Evolutionary conservation across 2,797 vertebrate genomes (phyloP).

Genomic region (Catharus ustulatus): DNA sequence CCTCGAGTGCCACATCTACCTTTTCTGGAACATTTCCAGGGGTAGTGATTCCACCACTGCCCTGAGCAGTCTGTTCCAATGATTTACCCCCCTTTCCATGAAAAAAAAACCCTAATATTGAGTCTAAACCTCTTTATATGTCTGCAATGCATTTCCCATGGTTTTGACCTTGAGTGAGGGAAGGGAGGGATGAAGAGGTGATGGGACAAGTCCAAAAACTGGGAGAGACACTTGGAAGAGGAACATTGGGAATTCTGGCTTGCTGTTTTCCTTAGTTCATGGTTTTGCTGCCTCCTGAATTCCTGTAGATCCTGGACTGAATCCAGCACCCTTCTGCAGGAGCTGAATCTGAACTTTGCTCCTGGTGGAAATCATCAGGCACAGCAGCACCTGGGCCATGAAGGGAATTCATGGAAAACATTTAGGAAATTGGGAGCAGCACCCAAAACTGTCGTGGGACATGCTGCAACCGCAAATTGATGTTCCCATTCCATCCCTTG

Average conservation of each 20-base stretch:
- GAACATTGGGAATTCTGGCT: neutral
- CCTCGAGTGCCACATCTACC: neutral
- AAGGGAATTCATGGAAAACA: neutral
- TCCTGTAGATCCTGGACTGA: neutral
- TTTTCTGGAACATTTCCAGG: neutral
- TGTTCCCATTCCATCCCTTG: neutral
- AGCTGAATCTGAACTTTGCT: neutral
- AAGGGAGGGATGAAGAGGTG: neutral
- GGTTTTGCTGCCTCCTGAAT: neutral
- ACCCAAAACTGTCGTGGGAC: neutral
- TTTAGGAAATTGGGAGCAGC: neutral
- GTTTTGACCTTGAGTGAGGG: neutral
- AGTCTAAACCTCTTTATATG: rapidly evolving
- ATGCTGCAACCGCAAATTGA: neutral
- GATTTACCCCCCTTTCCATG: rapidly evolving
- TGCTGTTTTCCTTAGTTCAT: neutral
- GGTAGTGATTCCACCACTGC: neutral
- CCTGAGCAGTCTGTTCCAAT: neutral
- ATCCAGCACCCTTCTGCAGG: neutral
- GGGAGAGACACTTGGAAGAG: neutral
- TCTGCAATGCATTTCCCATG: rapidly evolving
- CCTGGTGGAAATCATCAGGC: neutral
- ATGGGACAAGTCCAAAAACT: neutral
- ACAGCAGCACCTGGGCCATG: rapidly evolving
- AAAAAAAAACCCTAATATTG: neutral